Percentiles rank a stretch among this genome's conserved stretches.
phyloP scores from a whole-genome alignment of 1,140 invertebrate genomes.

The Acyrthosiphon pisum region DNA sequence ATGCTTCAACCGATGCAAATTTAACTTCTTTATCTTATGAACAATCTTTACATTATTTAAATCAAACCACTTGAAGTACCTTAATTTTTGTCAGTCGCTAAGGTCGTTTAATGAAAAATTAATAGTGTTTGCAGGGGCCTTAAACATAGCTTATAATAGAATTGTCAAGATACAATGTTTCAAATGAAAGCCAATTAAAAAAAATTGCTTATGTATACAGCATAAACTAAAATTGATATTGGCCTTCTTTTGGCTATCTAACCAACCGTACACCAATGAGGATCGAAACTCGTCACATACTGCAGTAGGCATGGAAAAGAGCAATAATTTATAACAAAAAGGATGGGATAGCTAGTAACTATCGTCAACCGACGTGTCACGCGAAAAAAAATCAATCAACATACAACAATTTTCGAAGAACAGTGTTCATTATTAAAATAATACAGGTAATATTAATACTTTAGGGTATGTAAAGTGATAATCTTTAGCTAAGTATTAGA shows the following conservation, averaged over 20 bases:
- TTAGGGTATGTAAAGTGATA: background rate
- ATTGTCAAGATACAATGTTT: too few relatives aligned
- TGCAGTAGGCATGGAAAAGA: background rate
- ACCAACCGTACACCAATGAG: background rate
- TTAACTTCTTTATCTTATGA: too few relatives aligned
- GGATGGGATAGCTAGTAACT: background rate
- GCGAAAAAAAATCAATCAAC: background rate
- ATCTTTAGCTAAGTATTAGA: background rate
- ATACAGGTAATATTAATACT: background rate
- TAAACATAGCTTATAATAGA: too few relatives aligned
- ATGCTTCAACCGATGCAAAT: too few relatives aligned
- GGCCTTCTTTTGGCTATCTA: background rate
- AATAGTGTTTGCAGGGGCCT: too few relatives aligned
- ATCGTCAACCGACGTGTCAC: too few relatives aligned
- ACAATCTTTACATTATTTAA: too few relatives aligned
- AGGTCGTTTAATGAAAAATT: too few relatives aligned
- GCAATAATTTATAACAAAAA: too few relatives aligned
- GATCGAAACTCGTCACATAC: background rate
- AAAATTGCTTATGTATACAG: background rate
- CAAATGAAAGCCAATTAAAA: background rate
- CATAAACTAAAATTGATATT: background rate
- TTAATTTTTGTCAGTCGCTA: too few relatives aligned
- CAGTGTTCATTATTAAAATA: background rate
- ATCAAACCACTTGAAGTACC: too few relatives aligned
- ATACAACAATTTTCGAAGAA: background rate